These are phyloP conservation scores for Andrena haemorrhoa DNA, from an alignment of 2,888 invertebrate species.

Conservation along the genomic window DNA sequence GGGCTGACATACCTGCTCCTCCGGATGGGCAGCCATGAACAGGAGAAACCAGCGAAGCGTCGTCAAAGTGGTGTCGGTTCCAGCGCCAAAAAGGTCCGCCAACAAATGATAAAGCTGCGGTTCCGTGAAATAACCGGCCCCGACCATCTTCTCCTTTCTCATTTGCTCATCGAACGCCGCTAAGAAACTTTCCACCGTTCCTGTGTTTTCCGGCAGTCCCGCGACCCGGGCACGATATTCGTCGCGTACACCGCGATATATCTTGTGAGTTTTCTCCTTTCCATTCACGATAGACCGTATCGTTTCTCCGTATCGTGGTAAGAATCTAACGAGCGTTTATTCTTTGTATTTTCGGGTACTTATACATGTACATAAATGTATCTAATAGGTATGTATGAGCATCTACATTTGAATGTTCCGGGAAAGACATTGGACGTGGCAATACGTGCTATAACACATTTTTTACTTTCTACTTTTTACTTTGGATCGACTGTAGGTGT, in stretches of 20 bases:
- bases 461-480: too few species aligned
- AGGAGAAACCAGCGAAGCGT: conserved; percentile 93
- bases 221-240: conserved; percentile 83
- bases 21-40: conserved; percentile 90
- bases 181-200: conserved; percentile 86
- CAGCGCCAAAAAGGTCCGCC: conserved; percentile 94
- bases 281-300: conserved; percentile 89
- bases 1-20: conserved; percentile 87
- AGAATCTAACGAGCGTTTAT: conserved; percentile 85
- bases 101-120: conserved; percentile 91
- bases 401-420: too few species aligned
- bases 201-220: conserved; percentile 8
- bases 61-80: conserved; percentile 93
- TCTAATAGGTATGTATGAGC: background rate
- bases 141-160: conserved; percentile 66
- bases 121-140: conserved; percentile 87
- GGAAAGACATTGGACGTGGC: too few species aligned
- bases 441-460: too few species aligned
- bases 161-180: conserved; percentile 89
- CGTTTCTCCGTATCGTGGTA: conserved; percentile 88
- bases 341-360: background rate
- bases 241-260: conserved; percentile 90
- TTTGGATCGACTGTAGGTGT: background rate
- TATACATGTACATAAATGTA: background rate
- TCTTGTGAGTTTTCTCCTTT: conserved; percentile 89